Conservation (phyloP, 2,113 vertebrate species). For the Sylvilagus bachmani region DNA sequence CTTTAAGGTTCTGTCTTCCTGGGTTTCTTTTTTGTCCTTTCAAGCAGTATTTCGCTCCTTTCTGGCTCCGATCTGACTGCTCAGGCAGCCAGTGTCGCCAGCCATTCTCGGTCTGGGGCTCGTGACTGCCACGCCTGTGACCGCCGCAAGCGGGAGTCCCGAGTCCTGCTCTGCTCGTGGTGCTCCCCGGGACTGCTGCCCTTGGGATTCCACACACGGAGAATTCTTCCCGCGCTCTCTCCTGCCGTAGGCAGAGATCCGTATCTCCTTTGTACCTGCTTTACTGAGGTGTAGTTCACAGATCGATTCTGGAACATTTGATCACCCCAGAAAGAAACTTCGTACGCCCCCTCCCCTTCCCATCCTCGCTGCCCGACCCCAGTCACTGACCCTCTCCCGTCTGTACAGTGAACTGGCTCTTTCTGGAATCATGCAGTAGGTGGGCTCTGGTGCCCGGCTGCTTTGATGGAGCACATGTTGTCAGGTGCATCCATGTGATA, state of each 20-base stretch:
- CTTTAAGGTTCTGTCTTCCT: neutral
- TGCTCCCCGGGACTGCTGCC: neutral
- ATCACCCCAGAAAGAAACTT: neutral
- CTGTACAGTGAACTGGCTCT: too few relatives aligned
- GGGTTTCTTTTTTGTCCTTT: too few relatives aligned
- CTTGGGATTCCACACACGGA: accelerated
- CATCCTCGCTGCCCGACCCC: neutral
- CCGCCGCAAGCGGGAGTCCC: neutral
- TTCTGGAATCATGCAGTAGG: neutral
- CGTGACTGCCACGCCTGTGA: too few relatives aligned
- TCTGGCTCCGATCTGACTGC: neutral
- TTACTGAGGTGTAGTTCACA: neutral
- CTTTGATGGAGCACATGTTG: neutral
- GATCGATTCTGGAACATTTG: neutral
- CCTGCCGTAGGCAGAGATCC: accelerated
- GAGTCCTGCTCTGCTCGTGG: too few relatives aligned
- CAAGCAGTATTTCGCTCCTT: neutral
- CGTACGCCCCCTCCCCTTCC: neutral
- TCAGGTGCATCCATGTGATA: accelerated
- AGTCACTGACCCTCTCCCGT: neutral
- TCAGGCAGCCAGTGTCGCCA: too few relatives aligned
- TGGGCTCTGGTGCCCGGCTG: neutral
- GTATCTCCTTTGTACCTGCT: neutral
- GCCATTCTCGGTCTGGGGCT: neutral
- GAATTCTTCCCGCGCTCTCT: accelerated